Percentiles rank a stretch among this genome's conserved stretches.
phyloP scores from a whole-genome alignment of 1,140 invertebrate species.

The Varroa destructor region DNA sequence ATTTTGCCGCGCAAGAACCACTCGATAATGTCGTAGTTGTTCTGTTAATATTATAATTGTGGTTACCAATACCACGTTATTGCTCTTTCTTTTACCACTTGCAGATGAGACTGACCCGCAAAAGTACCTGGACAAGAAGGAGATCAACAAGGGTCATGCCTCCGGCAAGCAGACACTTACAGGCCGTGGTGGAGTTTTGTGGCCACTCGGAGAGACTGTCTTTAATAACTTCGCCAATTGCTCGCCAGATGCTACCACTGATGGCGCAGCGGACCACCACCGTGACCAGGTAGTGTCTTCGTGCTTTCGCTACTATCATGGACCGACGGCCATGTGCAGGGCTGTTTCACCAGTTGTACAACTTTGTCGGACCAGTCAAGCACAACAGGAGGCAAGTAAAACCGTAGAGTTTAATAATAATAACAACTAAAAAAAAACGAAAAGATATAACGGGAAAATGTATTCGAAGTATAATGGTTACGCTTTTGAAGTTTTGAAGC shows the following conservation, averaged over 20 bases:
- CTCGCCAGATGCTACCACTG: slow-evolving; percentile 16
- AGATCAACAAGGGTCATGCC: slow-evolving; percentile 21
- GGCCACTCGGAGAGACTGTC: slow-evolving; percentile 17
- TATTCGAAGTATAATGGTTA: too few species aligned
- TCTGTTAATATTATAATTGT: too few species aligned
- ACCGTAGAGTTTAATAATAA: slow-evolving; percentile 25
- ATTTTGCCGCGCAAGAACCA: too few species aligned
- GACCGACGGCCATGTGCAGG: slow-evolving; percentile 38
- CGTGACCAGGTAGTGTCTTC: slow-evolving; percentile 35
- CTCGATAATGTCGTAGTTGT: too few species aligned
- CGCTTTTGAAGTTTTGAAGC: too few species aligned
- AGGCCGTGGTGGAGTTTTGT: slow-evolving; percentile 19
- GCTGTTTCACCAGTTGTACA: slow-evolving; percentile 40
- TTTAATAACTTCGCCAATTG: neutral
- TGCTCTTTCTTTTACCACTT: slow-evolving; percentile 30
- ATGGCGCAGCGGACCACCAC: too few species aligned
- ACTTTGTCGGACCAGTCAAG: slow-evolving; percentile 17
- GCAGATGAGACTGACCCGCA: slow-evolving; percentile 38
- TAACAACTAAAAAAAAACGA: slow-evolving; percentile 31
- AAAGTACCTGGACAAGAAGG: slow-evolving; percentile 28
- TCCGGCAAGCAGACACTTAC: slow-evolving; percentile 5
- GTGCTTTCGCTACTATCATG: slow-evolving; percentile 43
- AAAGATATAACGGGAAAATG: too few species aligned
- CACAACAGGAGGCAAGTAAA: slow-evolving; percentile 19
- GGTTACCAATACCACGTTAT: too few species aligned